These are phyloP conservation scores for Tursiops truncatus DNA, from an alignment of 2,113 vertebrate genomes.

Conservation along the genomic window DNA sequence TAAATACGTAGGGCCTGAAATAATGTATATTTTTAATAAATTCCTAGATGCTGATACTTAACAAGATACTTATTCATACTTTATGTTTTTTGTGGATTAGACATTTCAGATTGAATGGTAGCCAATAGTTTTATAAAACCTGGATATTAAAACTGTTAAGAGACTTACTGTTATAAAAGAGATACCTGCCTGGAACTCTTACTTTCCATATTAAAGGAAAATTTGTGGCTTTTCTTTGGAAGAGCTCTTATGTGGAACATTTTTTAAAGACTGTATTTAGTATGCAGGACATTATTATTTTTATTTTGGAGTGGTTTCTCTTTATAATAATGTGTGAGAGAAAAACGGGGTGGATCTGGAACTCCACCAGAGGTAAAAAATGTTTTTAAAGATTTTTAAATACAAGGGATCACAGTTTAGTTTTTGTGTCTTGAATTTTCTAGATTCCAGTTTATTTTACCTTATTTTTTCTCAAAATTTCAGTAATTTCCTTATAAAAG, in stretches of 20 bases:
- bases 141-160: not conserved
- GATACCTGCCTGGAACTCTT: not conserved
- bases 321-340: not conserved
- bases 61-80: not conserved
- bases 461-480: not conserved
- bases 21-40: constrained; percentile 16
- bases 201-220: not conserved
- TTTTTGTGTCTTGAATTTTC: not conserved
- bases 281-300: not conserved
- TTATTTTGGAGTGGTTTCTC: not conserved
- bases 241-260: not conserved
- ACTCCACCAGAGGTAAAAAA: too few relatives aligned
- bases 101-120: not conserved
- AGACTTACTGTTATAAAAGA: not conserved
- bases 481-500: not conserved
- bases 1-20: not conserved
- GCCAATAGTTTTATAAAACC: not conserved
- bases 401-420: not conserved
- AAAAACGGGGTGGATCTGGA: not conserved
- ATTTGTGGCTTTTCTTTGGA: not conserved
- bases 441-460: not conserved
- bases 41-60: not conserved
- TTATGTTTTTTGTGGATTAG: not conserved
- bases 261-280: not conserved
- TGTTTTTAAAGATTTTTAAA: not conserved